Percentiles rank a stretch among this genome's conserved stretches.
phyloP scores from a whole-genome alignment of 2,888 invertebrate species.

The Rhingia campestris region DNA sequence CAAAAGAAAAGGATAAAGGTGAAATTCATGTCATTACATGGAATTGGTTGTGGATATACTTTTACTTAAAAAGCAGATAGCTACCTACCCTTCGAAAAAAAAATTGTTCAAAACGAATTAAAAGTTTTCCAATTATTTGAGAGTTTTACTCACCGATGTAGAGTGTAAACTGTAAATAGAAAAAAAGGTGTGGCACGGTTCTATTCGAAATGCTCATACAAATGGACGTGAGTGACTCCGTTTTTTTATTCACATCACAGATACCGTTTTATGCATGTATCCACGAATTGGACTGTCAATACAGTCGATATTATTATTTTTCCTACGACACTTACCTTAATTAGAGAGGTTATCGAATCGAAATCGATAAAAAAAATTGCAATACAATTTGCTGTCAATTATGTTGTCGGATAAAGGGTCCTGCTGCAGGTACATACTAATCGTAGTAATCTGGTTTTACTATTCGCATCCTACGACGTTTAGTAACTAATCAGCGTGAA shows the following conservation, averaged over 20 bases:
- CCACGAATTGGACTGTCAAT: slow-evolving; percentile 37
- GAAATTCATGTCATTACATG: slow-evolving; percentile 53
- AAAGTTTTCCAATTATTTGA: slow-evolving; percentile 70
- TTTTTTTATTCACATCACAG: neutral
- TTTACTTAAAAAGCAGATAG: slow-evolving; percentile 34
- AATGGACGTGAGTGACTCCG: neutral
- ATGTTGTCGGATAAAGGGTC: neutral
- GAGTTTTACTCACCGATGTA: slow-evolving; percentile 32
- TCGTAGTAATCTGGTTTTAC: neutral
- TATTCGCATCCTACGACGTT: slow-evolving; percentile 29
- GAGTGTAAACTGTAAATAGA: neutral
- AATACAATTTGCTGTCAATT: neutral
- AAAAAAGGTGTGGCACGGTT: slow-evolving; percentile 9
- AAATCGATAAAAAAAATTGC: neutral
- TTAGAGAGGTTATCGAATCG: slow-evolving; percentile 25
- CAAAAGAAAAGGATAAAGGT: slow-evolving; percentile 55
- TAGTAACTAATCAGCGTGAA: slow-evolving; percentile 64
- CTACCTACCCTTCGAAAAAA: neutral
- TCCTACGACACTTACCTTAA: slow-evolving; percentile 20
- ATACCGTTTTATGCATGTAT: neutral
- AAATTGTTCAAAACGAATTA: slow-evolving; percentile 55
- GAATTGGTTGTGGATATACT: slow-evolving; percentile 35
- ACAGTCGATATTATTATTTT: slow-evolving; percentile 8
- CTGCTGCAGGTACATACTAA: neutral
- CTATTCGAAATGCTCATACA: slow-evolving; percentile 20